Evolutionary conservation across 2,888 invertebrate species (phyloP).

Genomic region (Leucophora obtusa): DNA sequence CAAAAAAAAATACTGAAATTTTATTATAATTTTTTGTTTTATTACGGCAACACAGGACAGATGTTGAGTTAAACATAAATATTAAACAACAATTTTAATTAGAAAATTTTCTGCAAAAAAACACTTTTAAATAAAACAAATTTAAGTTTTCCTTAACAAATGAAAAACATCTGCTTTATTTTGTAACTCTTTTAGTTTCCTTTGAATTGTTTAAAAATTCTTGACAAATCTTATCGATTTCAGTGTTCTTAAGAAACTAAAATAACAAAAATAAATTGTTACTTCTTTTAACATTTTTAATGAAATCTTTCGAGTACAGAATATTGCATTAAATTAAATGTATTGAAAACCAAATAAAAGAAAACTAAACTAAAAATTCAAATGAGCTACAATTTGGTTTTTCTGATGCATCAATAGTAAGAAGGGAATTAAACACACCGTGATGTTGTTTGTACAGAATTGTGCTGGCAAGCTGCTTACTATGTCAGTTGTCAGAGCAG

Average conservation of each 20-base stretch:
- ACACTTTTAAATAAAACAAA: neutral
- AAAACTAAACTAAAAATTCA: constrained; percentile 42
- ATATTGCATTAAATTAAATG: constrained; percentile 56
- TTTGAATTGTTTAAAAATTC: constrained; percentile 44
- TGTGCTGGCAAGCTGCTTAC: constrained; percentile 30
- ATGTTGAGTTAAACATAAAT: constrained; percentile 38
- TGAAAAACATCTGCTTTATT: constrained; percentile 22
- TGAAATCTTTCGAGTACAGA: constrained; percentile 45
- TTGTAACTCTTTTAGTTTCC: constrained; percentile 26
- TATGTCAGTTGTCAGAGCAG: constrained; percentile 55
- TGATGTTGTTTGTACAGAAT: neutral
- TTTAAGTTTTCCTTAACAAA: neutral
- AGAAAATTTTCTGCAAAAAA: constrained; percentile 5
- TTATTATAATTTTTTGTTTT: constrained; percentile 24
- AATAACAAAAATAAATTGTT: constrained; percentile 28
- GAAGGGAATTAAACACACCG: constrained; percentile 34
- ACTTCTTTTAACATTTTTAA: constrained; percentile 48
- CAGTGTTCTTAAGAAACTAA: constrained; percentile 50
- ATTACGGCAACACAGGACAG: constrained; percentile 31
- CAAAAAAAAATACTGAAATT: constrained; percentile 12
- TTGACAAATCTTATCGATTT: constrained; percentile 54
- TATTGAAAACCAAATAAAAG: neutral
- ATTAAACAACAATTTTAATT: constrained; percentile 42
- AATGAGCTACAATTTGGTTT: constrained; percentile 43
- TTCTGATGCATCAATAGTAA: constrained; percentile 29